Conservation (phyloP, 92 coral and sea anemone genomes). For the Epizoanthus scotinus region DNA sequence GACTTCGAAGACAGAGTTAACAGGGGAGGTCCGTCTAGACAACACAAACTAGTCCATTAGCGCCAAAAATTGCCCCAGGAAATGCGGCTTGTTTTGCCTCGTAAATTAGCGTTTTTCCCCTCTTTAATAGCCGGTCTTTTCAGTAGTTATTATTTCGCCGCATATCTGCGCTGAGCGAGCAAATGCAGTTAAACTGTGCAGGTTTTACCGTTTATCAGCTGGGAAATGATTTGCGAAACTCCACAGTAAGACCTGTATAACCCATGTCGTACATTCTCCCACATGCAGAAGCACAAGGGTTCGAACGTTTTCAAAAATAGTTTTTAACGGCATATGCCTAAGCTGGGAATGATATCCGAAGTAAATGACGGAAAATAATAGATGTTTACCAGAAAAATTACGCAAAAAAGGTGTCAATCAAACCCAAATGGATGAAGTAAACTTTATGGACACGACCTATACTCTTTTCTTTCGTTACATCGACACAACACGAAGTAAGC, state of each 20-base stretch:
- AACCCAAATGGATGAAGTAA: not conserved
- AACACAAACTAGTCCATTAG: conserved; percentile 33
- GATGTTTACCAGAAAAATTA: no score
- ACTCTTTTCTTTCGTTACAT: not conserved
- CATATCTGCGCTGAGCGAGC: conserved; percentile 41
- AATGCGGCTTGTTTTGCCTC: conserved; percentile 23
- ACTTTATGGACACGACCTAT: not conserved
- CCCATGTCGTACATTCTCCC: not conserved
- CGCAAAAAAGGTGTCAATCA: not conserved
- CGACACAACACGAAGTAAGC: not conserved
- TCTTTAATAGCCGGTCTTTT: conserved; percentile 40
- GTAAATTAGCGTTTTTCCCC: conserved; percentile 33
- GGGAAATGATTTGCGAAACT: not conserved
- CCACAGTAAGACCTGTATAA: no score
- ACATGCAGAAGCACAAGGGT: not conserved
- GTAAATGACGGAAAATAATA: no score
- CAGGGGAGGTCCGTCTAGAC: conserved; percentile 38
- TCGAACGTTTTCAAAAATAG: no score
- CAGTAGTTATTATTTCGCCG: conserved; percentile 36
- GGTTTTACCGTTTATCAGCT: not conserved
- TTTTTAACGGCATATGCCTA: no score
- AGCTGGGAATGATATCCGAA: no score
- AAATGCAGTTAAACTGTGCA: not conserved
- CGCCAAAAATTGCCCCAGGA: conserved; percentile 34
- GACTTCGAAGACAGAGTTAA: not conserved